Evolutionary conservation across 2,888 invertebrate species (phyloP), one percentile per base, ranked within the genome.

Genomic region (Autographa pulchrina): DNA sequence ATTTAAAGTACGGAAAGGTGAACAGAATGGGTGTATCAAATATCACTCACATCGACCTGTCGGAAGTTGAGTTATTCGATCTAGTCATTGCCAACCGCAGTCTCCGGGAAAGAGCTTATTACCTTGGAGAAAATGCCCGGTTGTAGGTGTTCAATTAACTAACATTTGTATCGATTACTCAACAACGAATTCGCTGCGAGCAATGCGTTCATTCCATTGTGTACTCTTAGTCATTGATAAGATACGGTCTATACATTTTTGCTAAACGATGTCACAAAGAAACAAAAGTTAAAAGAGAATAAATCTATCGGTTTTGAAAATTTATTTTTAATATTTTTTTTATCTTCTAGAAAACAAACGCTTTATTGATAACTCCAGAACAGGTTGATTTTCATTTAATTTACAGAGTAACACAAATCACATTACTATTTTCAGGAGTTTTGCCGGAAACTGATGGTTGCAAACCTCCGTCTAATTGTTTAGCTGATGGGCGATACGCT

Each of bases 401-500:
- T 14, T 41, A 41, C 41, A 14, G 41, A 16, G 14, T 43, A 43
- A 16, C 16, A 43, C 9, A 54, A 9, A 48, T 43, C 6, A 25
- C 25, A 13, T 62, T 25, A 59, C n/a, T 2, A 31, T 62, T 78
- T 68, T 7, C 56, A 76, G 78, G 6, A 5, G 66, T 0, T 70
- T 73, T 56, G 2, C 41, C 70, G 20, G 54, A 61, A 70, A 76
- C 74, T 8, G 78, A 82, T 52, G 86, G 80, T 56, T 94, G 94
- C 77, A 80, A 71, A 43, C 82, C 90, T 13, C 91, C 92, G 0
- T 83, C 89, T 0, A 92, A 83, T 67, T 97, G 97, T 85, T 92
- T 96, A 62, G 90, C 94, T 31, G 96, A 97, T 85, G 97, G 96
- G 14, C 90, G 90, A 18, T 97, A 96, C 91, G 96, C 96, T 56